Base-by-base conservation (phyloP, 2,113 vertebrate genomes). In the Melanerpes aurifrons region DNA sequence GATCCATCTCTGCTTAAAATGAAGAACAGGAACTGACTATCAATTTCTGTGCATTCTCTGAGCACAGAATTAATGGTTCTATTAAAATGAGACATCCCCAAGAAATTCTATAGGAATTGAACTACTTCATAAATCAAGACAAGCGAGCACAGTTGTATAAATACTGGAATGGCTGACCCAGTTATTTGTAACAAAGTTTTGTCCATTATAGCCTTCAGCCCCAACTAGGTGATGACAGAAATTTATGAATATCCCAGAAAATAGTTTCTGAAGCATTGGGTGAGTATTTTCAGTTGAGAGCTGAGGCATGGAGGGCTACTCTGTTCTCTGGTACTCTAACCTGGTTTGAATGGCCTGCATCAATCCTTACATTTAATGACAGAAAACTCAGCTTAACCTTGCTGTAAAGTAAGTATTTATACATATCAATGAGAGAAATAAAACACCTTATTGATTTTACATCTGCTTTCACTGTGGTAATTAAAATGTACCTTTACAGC, bases 391-490 rank as follows among this genome's bases (percentile, higher is more conserved):
- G 91, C 73, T 97, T 97, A 97, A 96, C 96, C 96, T 96, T 96
- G 92, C 92, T 93, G 95, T 96, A 97, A 96, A 96, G 92, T 97
- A 96, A 96, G 94, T 97, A 97, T 97, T 97, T 97, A 96, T 97
- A 97, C 93, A 96, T 97, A 97, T 97, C 96, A 93, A 93, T 97
- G 95, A 96, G 95, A 96, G 95, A 97, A 97, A 96, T 97, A 97
- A 97, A 97, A 94, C 93, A 97, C 94, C 79, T 48, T 97, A 97
- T 97, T 97, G 96, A 97, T 97, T 97, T 97, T 96, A 96, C 88
- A 97, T 97, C 96, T 93, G 61, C 92, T 93, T 96, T 94, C 96
- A 96, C 93, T 82, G 83, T 92, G 89, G 94, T 97, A 97, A 97
- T 97, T 97, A 97, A 97, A 96, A 96, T 93, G 96, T 96, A 96